These are phyloP conservation scores for Trichechus manatus DNA, from an alignment of 2,113 vertebrate species.

Conservation along the genomic window DNA sequence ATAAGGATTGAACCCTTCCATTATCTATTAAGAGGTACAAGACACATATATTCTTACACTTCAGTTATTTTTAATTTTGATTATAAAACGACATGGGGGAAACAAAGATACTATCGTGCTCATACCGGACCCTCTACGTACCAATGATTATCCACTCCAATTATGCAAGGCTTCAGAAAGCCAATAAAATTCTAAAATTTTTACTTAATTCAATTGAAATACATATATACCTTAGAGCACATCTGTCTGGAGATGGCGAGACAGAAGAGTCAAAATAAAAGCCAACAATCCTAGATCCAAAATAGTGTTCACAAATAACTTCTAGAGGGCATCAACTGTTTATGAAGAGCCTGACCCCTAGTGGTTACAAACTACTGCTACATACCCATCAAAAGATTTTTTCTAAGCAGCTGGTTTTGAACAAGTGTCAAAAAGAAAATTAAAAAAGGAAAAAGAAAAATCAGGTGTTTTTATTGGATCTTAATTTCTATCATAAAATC, in stretches of 20 bases:
- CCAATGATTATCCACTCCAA: neutral
- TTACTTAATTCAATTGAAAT: neutral
- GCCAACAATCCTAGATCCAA: neutral
- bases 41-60: neutral
- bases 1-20: neutral
- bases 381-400: neutral
- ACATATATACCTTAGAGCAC: neutral
- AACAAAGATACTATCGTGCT: neutral
- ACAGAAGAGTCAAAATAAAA: neutral
- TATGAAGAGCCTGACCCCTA: conserved; percentile 78
- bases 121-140: neutral
- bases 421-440: neutral
- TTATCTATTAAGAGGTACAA: neutral
- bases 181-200: neutral
- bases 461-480: conserved; percentile 6
- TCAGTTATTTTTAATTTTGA: neutral
- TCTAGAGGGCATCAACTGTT: conserved; percentile 35
- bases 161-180: neutral
- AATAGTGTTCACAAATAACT: neutral
- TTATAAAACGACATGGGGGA: neutral
- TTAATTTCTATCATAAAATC: neutral
- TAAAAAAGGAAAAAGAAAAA: neutral
- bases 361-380: conserved; percentile 64
- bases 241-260: neutral
- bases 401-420: conserved; percentile 3